Evolutionary conservation across 2,113 vertebrate species (phyloP).

Genomic region (Petroica traversi): DNA sequence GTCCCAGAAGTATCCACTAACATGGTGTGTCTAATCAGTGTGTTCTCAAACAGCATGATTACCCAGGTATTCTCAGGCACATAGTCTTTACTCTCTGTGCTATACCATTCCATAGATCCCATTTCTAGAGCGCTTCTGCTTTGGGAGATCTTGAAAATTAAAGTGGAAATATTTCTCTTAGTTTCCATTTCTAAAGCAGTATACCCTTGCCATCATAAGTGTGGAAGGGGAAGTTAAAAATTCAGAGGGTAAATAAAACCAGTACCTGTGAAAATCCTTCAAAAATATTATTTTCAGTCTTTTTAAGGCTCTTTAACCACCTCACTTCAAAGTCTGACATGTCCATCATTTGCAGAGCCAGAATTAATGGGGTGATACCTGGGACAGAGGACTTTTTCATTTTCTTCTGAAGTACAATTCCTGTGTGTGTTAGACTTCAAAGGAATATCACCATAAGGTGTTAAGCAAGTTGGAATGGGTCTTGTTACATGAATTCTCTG

Average conservation of each 20-base stretch:
- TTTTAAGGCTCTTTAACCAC: not conserved
- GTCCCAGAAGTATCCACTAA: not conserved
- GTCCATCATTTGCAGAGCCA: not conserved
- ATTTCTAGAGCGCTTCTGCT: not conserved
- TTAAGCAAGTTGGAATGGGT: conserved; percentile 10
- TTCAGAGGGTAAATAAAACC: conserved; percentile 1
- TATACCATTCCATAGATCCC: not conserved
- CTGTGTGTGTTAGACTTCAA: not conserved
- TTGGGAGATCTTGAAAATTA: not conserved
- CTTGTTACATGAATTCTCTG: not conserved
- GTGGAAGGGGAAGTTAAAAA: not conserved
- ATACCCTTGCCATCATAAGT: not conserved
- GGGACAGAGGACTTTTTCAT: not conserved
- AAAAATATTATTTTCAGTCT: not conserved
- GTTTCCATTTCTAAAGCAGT: not conserved
- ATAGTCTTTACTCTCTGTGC: not conserved
- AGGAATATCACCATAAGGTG: not conserved
- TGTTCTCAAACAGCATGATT: not conserved
- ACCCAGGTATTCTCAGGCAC: not conserved
- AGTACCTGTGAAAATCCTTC: not conserved
- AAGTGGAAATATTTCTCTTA: not conserved
- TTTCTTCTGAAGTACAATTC: not conserved
- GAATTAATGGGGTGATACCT: conserved; percentile 31
- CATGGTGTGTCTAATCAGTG: not conserved
- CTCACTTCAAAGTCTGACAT: conserved; percentile 24